Conservation (phyloP, 2,797 vertebrate species). For the Pipistrellus kuhlii region DNA sequence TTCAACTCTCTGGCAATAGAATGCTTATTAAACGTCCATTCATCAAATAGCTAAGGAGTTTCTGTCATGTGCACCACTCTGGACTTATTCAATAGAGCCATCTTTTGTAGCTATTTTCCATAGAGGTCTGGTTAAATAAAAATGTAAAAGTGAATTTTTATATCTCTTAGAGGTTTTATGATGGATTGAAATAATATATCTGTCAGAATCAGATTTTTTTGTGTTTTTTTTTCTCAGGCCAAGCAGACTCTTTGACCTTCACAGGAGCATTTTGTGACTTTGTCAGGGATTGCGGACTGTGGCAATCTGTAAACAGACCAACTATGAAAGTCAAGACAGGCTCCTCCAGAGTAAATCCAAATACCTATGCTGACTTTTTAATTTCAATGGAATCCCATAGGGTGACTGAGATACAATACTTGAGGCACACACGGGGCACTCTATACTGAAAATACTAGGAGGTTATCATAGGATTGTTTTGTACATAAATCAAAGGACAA, state of each 20-base stretch:
- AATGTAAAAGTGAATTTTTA: not conserved
- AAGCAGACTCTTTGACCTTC: not conserved
- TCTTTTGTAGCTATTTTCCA: not conserved
- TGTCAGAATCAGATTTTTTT: not conserved
- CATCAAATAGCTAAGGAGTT: not conserved
- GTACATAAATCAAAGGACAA: slow-evolving; percentile 15
- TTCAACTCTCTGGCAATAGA: not conserved
- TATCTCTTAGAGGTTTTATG: not conserved
- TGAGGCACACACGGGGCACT: not conserved
- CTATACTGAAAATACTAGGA: not conserved
- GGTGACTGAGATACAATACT: not conserved
- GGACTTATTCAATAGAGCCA: not conserved
- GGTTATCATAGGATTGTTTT: not conserved
- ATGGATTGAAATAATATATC: not conserved
- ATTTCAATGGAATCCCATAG: slow-evolving; percentile 20
- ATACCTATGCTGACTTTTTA: not conserved
- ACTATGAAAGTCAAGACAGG: not conserved
- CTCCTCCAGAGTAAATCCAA: not conserved
- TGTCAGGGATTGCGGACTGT: not conserved
- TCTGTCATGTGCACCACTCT: not conserved
- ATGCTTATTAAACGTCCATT: fast-evolving
- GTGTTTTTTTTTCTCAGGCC: not conserved
- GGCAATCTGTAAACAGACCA: not conserved
- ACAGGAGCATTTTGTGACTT: not conserved
- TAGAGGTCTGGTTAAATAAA: not conserved